These are phyloP conservation scores for Cylas formicarius DNA, from an alignment of 1,140 invertebrate genomes.

Conservation along the genomic window DNA sequence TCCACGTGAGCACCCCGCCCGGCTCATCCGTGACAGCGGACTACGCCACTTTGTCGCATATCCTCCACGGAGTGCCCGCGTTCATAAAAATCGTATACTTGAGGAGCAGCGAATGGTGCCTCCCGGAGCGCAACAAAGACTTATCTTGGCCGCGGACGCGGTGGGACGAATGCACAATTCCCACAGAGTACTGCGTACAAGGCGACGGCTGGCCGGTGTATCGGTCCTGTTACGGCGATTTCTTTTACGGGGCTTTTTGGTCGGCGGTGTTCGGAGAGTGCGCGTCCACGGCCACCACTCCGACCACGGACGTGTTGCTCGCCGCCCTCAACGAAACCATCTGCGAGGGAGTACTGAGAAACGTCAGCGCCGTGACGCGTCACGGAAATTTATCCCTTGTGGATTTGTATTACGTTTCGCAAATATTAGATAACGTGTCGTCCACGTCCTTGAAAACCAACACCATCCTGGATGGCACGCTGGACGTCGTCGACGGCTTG, in stretches of 20 bases:
- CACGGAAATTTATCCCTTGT: constrained; percentile 11
- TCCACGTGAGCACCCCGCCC: constrained; percentile 27
- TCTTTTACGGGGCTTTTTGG: constrained; percentile 44
- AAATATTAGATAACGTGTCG: constrained; percentile 14
- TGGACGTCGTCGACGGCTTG: constrained; percentile 16
- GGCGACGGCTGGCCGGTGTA: constrained; percentile 45
- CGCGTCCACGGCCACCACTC: constrained; percentile 39
- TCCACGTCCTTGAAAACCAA: background rate
- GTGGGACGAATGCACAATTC: constrained; percentile 39
- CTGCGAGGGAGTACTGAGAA: constrained; percentile 35
- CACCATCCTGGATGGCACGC: constrained; percentile 6
- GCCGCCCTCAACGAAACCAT: constrained; percentile 33
- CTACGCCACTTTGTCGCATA: constrained; percentile 5
- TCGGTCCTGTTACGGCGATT: constrained; percentile 43
- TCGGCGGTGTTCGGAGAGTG: constrained; percentile 36
- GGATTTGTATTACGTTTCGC: constrained; percentile 21
- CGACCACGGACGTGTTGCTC: constrained; percentile 33
- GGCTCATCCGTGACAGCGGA: constrained; percentile 26
- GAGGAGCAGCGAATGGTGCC: constrained; percentile 25
- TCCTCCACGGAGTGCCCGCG: constrained; percentile 8
- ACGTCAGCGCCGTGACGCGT: constrained; percentile 14
- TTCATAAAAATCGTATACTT: constrained; percentile 24
- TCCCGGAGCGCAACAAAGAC: constrained; percentile 16
- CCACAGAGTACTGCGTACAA: constrained; percentile 46
- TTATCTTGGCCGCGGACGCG: constrained; percentile 38